Evolutionary conservation across 2,113 vertebrate genomes (phyloP).

Genomic region (Periophthalmus modestus): DNA sequence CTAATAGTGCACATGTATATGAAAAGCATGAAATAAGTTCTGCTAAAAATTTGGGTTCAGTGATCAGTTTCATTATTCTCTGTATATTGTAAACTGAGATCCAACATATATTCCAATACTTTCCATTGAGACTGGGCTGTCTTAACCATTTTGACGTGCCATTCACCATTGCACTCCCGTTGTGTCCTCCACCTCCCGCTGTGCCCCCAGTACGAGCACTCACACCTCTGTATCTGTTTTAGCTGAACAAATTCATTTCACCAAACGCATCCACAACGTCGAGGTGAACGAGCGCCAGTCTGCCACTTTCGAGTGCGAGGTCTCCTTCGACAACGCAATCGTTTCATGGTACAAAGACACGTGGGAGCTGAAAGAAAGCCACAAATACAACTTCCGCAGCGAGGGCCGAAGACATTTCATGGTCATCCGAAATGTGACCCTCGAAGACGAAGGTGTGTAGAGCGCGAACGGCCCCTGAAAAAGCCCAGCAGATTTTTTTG

Average conservation of each 20-base stretch:
- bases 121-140: neutral
- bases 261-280: conserved; percentile 97
- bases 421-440: conserved; percentile 95
- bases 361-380: conserved; percentile 90
- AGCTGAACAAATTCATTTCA: conserved; percentile 99
- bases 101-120: neutral
- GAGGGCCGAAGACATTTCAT: conserved; percentile 97
- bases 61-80: neutral
- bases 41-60: too few relatives aligned
- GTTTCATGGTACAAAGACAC: conserved; percentile 98
- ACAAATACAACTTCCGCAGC: conserved; percentile 95
- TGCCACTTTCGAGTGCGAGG: conserved; percentile 96
- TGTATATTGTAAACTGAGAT: neutral
- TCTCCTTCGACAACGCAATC: conserved; percentile 96
- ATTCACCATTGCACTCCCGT: conserved; percentile 37
- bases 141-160: conserved; percentile 53
- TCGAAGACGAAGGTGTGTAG: conserved; percentile 95
- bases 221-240: conserved; percentile 76
- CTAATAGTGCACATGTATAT: too few relatives aligned
- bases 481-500: conserved; percentile 26
- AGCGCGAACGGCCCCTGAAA: conserved; percentile 20
- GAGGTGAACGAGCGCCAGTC: conserved; percentile 95
- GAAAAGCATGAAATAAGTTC: too few relatives aligned
- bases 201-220: conserved; percentile 27
- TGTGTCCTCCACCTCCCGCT: conserved; percentile 8